Base-by-base conservation (phyloP, 2,888 invertebrate genomes). In the Lycophotia porphyrea region DNA sequence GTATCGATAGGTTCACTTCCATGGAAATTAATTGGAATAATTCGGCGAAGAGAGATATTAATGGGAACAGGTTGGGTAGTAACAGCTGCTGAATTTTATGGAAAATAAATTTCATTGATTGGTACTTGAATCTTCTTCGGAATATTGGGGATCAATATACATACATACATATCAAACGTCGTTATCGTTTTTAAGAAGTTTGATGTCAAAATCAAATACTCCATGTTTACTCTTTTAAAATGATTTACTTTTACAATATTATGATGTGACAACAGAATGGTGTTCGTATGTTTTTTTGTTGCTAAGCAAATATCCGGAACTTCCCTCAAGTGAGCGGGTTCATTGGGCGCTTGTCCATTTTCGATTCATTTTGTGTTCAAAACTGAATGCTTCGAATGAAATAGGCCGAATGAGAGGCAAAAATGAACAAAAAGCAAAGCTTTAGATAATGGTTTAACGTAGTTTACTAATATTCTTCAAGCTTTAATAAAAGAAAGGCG, bases 1-100 rank as follows among this genome's bases (percentile, higher is more conserved):
- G 66, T 47, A 75, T 72, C 60, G 39, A 71, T 77, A 60, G 47
- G 44, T 75, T 78, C 44, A 68, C 55, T 65, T 64, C 60, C 67
- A 84, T 65, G 67, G 68, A 75, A 80, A 83, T 76, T 74, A 78
- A 76, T 85, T 77, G 63, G 76, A 85, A 83, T 85, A 71, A 78
- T 83, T 85, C 64, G 61, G 75, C 71, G 75, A 74, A 44, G 39
- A 64, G 47, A 64, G 65, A 74, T 75, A 80, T 78, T 61, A 67
- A 74, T 74, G 52, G 60, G 24, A 52, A 69, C 36, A 69, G n/a
- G 65, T 75, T 69, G 39, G 60, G 44, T 79, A 66, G 75, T 64
- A 65, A 69, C 79, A 69, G 49, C 42, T 65, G 49, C 24, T 69
- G 39, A 74, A 44, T 24, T 24, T 79, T n/a, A 78, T 63, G 24